Conservation (phyloP, 2,888 invertebrate genomes). For the Hydriomena furcata region DNA sequence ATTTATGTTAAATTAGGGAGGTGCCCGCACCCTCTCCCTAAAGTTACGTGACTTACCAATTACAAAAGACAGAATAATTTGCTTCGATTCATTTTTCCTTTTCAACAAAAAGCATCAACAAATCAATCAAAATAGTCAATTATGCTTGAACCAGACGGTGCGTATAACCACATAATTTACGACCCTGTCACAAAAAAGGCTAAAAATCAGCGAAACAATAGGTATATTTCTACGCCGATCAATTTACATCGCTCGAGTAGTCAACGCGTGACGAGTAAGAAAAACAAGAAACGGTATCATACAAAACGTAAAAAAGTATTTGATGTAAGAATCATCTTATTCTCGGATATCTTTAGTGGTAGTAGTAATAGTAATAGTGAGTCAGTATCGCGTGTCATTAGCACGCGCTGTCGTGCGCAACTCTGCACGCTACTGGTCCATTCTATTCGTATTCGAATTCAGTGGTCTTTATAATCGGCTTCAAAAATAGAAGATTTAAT, state of each 20-base stretch:
- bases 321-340: constrained; percentile 47
- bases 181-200: constrained; percentile 10
- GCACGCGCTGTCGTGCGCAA: constrained; percentile 41
- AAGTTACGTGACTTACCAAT: constrained; percentile 22
- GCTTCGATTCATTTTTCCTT: constrained; percentile 3
- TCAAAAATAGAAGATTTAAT: too few relatives aligned
- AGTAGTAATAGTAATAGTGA: constrained; percentile 39
- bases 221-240: constrained; percentile 17
- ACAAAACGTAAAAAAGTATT: constrained; percentile 34
- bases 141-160: constrained; percentile 22
- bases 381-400: constrained; percentile 42
- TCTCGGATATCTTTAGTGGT: constrained; percentile 38
- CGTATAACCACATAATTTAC: constrained; percentile 30
- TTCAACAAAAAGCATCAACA: constrained; percentile 5
- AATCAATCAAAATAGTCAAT: constrained; percentile 20
- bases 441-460: constrained; percentile 26
- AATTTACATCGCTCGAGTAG: constrained; percentile 19
- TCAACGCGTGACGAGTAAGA: constrained; percentile 16
- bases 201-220: constrained; percentile 24
- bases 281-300: constrained; percentile 33
- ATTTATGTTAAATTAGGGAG: constrained; percentile 16
- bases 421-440: constrained; percentile 35
- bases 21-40: constrained; percentile 19
- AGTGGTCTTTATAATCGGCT: constrained; percentile 31
- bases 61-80: constrained; percentile 9